Evolutionary conservation across 2,888 invertebrate genomes (phyloP).

Genomic region (Tiphia femorata): DNA sequence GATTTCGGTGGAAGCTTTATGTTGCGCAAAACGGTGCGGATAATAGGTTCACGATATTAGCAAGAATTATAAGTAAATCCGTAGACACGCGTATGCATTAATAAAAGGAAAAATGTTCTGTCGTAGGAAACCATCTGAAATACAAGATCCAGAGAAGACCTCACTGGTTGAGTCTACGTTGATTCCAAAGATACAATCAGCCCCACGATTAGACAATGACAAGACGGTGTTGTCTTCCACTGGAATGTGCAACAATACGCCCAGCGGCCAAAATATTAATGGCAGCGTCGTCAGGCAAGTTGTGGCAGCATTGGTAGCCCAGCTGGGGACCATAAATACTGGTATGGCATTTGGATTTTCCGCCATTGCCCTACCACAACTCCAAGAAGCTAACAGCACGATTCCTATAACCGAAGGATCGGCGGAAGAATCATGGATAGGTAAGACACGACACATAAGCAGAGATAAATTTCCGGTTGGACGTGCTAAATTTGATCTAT

Average conservation of each 20-base stretch:
- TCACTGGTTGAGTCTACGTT: slow-evolving; percentile 49
- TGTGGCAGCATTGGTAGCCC: slow-evolving; percentile 75
- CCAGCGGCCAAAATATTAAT: slow-evolving; percentile 34
- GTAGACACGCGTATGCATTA: too few species aligned
- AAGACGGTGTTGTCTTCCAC: slow-evolving; percentile 34
- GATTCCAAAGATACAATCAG: slow-evolving; percentile 47
- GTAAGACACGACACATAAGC: slow-evolving; percentile 68
- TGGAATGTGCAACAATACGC: slow-evolving; percentile 34
- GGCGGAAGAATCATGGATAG: slow-evolving; percentile 77
- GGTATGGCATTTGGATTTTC: slow-evolving; percentile 80
- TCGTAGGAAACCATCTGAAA: too few species aligned
- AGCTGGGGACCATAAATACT: slow-evolving; percentile 78
- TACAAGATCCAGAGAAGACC: slow-evolving; percentile 50
- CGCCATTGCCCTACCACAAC: slow-evolving; percentile 76
- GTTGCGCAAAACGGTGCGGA: too few species aligned
- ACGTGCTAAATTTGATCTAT: too few species aligned
- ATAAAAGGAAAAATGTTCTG: too few species aligned
- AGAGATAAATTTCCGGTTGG: too few species aligned
- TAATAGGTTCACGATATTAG: too few species aligned
- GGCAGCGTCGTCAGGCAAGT: slow-evolving; percentile 70
- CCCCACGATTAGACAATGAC: slow-evolving; percentile 33
- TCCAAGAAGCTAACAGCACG: slow-evolving; percentile 70
- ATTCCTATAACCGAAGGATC: slow-evolving; percentile 70
- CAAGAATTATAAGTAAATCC: too few species aligned
- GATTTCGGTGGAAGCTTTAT: too few species aligned